Percentiles rank a stretch among this genome's conserved stretches.
Evolutionary conservation across 1,140 invertebrate genomes (phyloP).

Genomic region (Pteromalus puparum): DNA sequence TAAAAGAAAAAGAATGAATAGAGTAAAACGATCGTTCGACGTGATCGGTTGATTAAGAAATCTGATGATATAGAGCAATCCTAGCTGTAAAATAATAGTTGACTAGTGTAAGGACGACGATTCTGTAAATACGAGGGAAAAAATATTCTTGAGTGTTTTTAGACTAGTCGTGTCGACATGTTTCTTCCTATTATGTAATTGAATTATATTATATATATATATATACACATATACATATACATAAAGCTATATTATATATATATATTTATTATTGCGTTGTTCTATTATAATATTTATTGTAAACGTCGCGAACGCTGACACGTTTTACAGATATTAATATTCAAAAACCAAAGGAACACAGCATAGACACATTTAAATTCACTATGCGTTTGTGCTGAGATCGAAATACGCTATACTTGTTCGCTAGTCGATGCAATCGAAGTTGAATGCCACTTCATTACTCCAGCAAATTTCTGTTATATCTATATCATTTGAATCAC

Average conservation of each 20-base stretch:
- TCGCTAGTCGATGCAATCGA: background rate
- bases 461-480: background rate
- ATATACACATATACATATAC: constrained; percentile 53
- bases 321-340: constrained; percentile 44
- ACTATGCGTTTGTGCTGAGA: constrained; percentile 47
- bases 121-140: constrained; percentile 64
- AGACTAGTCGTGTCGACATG: constrained; percentile 72
- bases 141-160: constrained; percentile 70
- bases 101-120: constrained; percentile 58
- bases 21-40: constrained; percentile 26
- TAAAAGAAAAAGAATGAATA: constrained; percentile 6
- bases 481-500: too few relatives aligned
- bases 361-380: constrained; percentile 38
- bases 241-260: constrained; percentile 66
- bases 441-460: background rate
- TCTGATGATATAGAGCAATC: constrained; percentile 40
- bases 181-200: constrained; percentile 70
- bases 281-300: constrained; percentile 76
- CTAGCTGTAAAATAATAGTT: constrained; percentile 65
- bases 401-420: constrained; percentile 7
- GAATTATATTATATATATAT: constrained; percentile 65
- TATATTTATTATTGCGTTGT: constrained; percentile 75
- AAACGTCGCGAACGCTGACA: constrained; percentile 56
- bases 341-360: constrained; percentile 30
- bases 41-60: constrained; percentile 18